phyloP scores from a whole-genome alignment of 53 echinoderm and acorn worm genomes.

The Paracentrotus lividus region DNA sequence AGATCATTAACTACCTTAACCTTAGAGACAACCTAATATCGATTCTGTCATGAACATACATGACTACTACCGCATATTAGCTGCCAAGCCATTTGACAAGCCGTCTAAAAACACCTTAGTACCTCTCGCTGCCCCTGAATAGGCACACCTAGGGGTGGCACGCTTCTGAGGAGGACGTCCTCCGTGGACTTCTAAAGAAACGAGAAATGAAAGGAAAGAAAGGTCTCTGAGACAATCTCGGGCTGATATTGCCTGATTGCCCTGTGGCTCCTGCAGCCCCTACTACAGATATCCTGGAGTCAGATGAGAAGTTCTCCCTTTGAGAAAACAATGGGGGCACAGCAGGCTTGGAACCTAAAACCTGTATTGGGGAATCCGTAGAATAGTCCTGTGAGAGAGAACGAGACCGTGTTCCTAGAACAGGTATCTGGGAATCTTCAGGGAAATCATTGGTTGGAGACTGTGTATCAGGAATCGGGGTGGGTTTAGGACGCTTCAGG shows the following conservation, averaged over 20 bases:
- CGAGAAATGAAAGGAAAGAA: too few species aligned
- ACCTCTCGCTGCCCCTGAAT: too few species aligned
- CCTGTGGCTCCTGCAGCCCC: conserved; percentile 18
- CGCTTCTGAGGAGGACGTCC: too few species aligned
- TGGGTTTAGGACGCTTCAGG: conserved; percentile 44
- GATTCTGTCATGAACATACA: too few species aligned
- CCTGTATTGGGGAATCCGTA: conserved; percentile 44
- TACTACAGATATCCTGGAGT: conserved; percentile 34
- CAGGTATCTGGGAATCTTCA: conserved; percentile 12
- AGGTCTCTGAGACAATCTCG: conserved; percentile 13
- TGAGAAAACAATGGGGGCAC: not conserved
- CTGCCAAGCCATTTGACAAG: too few species aligned
- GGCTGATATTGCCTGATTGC: conserved; percentile 2
- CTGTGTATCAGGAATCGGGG: not conserved
- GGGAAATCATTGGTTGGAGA: not conserved
- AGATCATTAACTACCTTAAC: too few species aligned
- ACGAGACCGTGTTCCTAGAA: not conserved
- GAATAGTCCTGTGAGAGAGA: conserved; percentile 36
- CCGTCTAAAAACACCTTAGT: too few species aligned
- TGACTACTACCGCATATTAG: too few species aligned
- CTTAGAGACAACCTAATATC: too few species aligned
- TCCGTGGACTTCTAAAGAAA: too few species aligned
- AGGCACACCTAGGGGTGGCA: too few species aligned
- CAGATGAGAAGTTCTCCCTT: not conserved
- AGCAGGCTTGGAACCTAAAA: not conserved